Percentiles rank a stretch among this genome's conserved stretches.
phyloP scores from a whole-genome alignment of 2,113 vertebrate genomes.

The Dromaius novaehollandiae region DNA sequence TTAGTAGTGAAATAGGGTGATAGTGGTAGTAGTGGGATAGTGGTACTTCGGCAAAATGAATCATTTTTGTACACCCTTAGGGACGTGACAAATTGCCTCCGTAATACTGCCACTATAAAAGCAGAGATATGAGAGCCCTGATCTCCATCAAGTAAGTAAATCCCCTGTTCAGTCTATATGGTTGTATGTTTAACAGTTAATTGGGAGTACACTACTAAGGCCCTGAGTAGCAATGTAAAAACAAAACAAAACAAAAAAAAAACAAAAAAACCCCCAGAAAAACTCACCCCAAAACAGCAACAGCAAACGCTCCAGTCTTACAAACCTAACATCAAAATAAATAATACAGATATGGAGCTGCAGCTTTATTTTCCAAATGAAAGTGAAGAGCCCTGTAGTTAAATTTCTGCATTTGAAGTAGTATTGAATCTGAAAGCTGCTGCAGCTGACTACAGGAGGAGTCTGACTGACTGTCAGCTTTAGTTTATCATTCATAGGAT shows the following conservation, averaged over 20 bases:
- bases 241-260: too few species aligned
- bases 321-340: neutral
- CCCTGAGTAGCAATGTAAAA: neutral
- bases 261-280: too few species aligned
- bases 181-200: neutral
- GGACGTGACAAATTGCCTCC: neutral
- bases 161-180: neutral
- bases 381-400: constrained; percentile 27
- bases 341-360: neutral
- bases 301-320: neutral
- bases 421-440: constrained; percentile 55
- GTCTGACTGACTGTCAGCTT: constrained; percentile 51
- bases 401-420: constrained; percentile 2
- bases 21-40: neutral
- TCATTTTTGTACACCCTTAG: neutral
- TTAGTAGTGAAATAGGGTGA: neutral
- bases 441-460: constrained; percentile 28
- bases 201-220: neutral
- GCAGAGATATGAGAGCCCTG: neutral
- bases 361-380: neutral
- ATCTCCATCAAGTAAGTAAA: neutral
- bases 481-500: constrained; percentile 48
- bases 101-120: neutral
- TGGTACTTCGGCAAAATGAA: neutral
- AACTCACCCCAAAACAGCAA: neutral